These are phyloP conservation scores for Metellina segmentata DNA, from an alignment of 2,888 invertebrate genomes.

Conservation along the genomic window DNA sequence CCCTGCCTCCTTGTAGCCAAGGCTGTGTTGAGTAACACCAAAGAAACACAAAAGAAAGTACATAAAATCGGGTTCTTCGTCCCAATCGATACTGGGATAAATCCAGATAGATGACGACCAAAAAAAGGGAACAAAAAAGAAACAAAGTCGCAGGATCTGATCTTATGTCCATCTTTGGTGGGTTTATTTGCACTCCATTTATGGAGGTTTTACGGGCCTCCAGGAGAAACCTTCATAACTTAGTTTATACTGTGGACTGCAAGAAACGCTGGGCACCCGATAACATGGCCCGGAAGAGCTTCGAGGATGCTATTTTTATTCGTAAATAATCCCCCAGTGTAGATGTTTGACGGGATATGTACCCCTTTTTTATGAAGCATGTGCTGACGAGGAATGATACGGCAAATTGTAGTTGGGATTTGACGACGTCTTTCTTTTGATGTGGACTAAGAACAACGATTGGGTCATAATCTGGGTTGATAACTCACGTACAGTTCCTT, in stretches of 20 bases:
- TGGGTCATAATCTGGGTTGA: neutral
- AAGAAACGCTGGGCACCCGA: neutral
- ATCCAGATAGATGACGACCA: slow-evolving; percentile 33
- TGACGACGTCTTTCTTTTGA: neutral
- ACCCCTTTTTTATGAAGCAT: neutral
- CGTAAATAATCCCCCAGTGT: slow-evolving; percentile 6
- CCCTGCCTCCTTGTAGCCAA: slow-evolving; percentile 12
- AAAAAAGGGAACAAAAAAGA: slow-evolving; percentile 7
- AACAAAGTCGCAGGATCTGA: slow-evolving; percentile 9
- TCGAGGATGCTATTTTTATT: slow-evolving; percentile 30
- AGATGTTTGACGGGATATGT: slow-evolving; percentile 11
- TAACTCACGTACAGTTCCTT: neutral
- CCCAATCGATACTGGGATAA: slow-evolving; percentile 38
- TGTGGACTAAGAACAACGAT: neutral
- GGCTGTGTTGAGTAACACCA: slow-evolving; percentile 17
- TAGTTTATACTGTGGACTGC: slow-evolving; percentile 26
- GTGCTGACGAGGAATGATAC: neutral
- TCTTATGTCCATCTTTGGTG: slow-evolving; percentile 53
- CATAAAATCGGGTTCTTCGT: slow-evolving; percentile 10
- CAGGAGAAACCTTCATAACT: slow-evolving; percentile 25
- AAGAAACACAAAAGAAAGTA: slow-evolving; percentile 34
- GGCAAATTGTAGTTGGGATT: slow-evolving; percentile 8
- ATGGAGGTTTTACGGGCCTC: slow-evolving; percentile 27
- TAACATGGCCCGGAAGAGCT: neutral
- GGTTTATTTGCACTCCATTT: slow-evolving; percentile 55